A percentile compares a stretch with the other conserved stretches of the same genome.
Conservation (phyloP, 2,113 vertebrate genomes). For the Orthonyx spaldingii region DNA sequence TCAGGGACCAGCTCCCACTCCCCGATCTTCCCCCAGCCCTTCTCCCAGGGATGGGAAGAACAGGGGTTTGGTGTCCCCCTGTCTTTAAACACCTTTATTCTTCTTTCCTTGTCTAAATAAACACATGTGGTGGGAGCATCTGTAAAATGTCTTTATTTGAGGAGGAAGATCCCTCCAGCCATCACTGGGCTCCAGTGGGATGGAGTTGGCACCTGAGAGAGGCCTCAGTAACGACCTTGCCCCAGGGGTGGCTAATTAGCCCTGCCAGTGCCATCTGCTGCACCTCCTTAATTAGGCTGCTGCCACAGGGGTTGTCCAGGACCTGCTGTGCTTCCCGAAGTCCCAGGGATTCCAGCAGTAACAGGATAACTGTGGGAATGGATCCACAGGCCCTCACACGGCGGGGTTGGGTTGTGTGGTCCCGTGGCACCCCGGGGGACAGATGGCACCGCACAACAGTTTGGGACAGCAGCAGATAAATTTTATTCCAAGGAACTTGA, state of each 20-base stretch:
- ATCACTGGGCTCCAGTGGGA: accelerated
- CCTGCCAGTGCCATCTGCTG: background rate
- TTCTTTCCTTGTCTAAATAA: background rate
- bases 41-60: background rate
- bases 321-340: background rate
- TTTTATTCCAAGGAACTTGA: slow-evolving; percentile 28
- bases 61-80: background rate
- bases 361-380: accelerated
- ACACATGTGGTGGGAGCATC: background rate
- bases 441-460: accelerated
- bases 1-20: background rate
- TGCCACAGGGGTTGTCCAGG: accelerated
- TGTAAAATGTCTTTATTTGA: background rate
- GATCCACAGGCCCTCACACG: background rate
- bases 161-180: background rate
- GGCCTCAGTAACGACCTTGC: background rate
- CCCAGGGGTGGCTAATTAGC: background rate
- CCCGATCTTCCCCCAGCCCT: background rate
- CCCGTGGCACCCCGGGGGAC: accelerated
- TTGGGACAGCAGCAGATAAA: background rate
- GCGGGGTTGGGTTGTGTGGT: accelerated
- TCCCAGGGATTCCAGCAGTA: background rate
- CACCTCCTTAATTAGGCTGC: background rate
- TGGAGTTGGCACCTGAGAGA: background rate
- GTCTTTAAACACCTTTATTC: background rate